Percentiles rank a stretch among this genome's conserved stretches.
Evolutionary conservation across 1,140 invertebrate genomes (phyloP).

Genomic region (Halictus rubicundus): DNA sequence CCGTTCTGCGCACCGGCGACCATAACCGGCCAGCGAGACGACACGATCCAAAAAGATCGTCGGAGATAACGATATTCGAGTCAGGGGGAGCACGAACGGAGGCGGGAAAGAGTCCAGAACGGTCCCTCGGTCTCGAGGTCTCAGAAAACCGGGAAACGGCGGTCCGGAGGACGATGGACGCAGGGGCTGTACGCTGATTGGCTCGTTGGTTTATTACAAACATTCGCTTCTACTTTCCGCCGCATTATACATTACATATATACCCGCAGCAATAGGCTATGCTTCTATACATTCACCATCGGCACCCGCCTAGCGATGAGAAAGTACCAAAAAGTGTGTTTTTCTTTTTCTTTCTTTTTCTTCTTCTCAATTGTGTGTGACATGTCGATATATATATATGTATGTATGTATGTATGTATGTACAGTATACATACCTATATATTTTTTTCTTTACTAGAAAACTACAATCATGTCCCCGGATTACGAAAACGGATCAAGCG

Average conservation of each 20-base stretch:
- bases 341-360: background rate
- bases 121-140: slow-evolving; percentile 55
- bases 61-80: background rate
- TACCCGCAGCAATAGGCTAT: slow-evolving; percentile 77
- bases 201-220: slow-evolving; percentile 80
- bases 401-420: background rate
- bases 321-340: slow-evolving; percentile 54
- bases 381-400: slow-evolving; percentile 10
- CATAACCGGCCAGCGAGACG: no score
- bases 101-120: background rate
- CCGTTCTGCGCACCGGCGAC: no score
- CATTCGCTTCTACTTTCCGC: slow-evolving; percentile 78
- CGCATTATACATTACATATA: slow-evolving; percentile 74
- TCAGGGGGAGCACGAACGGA: background rate
- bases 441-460: no score
- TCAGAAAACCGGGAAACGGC: slow-evolving; percentile 56
- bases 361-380: slow-evolving; percentile 20
- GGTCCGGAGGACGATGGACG: slow-evolving; percentile 70
- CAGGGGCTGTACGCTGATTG: slow-evolving; percentile 79
- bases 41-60: no score
- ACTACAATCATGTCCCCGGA: background rate
- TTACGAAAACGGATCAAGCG: background rate
- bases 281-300: slow-evolving; percentile 74
- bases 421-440: no score
- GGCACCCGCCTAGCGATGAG: slow-evolving; percentile 77